Evolutionary conservation across 2,113 vertebrate species (phyloP), one percentile per base, ranked within the genome.

Genomic region (Meles meles): DNA sequence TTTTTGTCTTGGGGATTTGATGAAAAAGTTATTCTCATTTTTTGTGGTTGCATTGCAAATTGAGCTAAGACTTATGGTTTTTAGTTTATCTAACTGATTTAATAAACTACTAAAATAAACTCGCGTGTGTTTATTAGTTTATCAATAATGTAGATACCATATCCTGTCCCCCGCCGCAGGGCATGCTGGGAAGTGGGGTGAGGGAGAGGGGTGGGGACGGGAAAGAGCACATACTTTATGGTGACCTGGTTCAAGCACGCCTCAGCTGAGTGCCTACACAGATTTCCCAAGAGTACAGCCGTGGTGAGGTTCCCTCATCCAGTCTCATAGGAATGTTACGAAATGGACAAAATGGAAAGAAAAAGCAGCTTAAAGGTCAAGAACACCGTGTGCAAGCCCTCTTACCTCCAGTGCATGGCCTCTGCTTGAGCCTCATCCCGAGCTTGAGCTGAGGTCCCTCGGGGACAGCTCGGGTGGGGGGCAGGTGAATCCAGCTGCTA

Each of bases 401-500:
- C 97, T 98, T 98, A 98, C 98, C 98, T 98, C 92, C 69, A 80
- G 74, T 0, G 14, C 31, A 18, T 0, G 25, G 94, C 74, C 61
- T 59, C 89, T 76, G 1, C 63, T 67, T 14, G 85, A 47, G 27
- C 44, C 39, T 29, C 6, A 2, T 14, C 67, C 49, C 0, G 15
- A 14, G 72, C 71, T 27, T 4, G 59, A 80, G 61, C 90, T 0
- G 5, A 67, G 72, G 71, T 65, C 55, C 59, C 76, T 0, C 0
- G 0, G 61, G 81, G 79, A 76, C 84, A 55, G 7, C 83, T 72
- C 80, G 88, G 77, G 76, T 3, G 81, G 55, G 95, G 88, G 88
- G 11, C 55, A 79, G 94, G 71, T 34, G 0, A 49, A 42, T 98
- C 97, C 97, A 59, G 99, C 87, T 65, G 99, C 98, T 39, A 95